Evolutionary conservation across 2,888 invertebrate genomes (phyloP).

Genomic region (Eucera pruinosa): DNA sequence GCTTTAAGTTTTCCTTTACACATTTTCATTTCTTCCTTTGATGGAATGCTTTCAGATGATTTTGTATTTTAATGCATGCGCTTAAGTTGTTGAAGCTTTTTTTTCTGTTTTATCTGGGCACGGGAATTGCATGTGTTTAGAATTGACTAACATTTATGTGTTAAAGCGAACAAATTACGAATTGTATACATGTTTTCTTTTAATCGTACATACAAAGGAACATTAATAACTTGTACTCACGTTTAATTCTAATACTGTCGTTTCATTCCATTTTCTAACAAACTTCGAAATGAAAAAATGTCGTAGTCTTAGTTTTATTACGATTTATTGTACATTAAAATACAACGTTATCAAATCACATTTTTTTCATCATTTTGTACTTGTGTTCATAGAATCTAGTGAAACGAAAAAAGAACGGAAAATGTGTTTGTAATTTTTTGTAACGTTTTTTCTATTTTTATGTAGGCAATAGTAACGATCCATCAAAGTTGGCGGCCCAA

Average conservation of each 20-base stretch:
- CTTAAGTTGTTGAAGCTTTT: conserved; percentile 17
- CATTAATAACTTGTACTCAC: background rate
- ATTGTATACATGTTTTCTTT: background rate
- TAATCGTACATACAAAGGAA: background rate
- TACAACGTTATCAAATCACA: background rate
- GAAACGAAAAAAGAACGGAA: background rate
- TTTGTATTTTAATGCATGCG: conserved; percentile 41
- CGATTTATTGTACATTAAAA: conserved; percentile 6
- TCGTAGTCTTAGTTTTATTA: background rate
- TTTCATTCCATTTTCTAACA: conserved; percentile 1
- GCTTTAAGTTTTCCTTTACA: conserved; percentile 69
- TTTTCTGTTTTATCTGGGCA: background rate
- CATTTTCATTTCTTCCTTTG: conserved; percentile 57
- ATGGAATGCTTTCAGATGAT: conserved; percentile 29
- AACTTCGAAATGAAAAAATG: background rate
- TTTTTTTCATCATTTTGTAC: conserved; percentile 2
- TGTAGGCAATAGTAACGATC: conserved; percentile 77
- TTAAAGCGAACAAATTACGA: background rate
- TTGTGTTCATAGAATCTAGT: background rate
- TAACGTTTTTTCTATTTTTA: conserved; percentile 43
- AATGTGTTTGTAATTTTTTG: background rate
- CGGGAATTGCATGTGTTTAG: conserved; percentile 11
- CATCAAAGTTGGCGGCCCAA: conserved; percentile 79
- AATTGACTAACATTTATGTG: background rate
- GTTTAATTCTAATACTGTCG: background rate